Base-by-base conservation (phyloP, 2,113 vertebrate genomes). In the Pterocles gutturalis region DNA sequence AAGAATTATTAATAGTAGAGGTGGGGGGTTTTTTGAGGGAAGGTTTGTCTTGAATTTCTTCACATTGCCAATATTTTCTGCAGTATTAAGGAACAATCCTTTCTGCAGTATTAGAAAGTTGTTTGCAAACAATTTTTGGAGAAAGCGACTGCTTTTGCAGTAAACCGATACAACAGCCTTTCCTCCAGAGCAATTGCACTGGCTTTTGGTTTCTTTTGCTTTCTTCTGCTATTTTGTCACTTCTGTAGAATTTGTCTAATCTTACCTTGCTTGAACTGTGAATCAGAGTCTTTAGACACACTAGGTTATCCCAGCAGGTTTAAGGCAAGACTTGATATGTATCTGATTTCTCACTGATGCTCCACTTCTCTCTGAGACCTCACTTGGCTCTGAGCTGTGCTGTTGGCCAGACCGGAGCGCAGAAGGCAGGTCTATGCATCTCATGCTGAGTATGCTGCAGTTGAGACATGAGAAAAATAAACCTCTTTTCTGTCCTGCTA, bases 1-100 rank as follows among this genome's bases (percentile, higher is more conserved):
- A 53, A 43, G 38, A 57, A 28, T 76, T 91, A 5, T 75, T 87
- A 48, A 13, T 26, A 33, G 38, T 24, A 80, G 25, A 33, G 24
- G 17, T 2, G 4, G 60, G 60, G 18, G 5, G 0, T 4, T 55
- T 15, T 62, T 62, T 18, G 1, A 1, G 9, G 20, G 13, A 64
- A 86, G 9, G 12, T 67, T 92, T 83, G 24, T 83, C 34, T 85
- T 51, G 73, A 82, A 46, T 33, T 64, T 91, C 28, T 71, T 78
- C 53, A 64, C 14, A 4, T 67, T 85, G 34, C 20, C 17, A 15
- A 1, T 62, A 19, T 13, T 67, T 89, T 71, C 48, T 76, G 49
- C 14, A 21, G 22, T 55, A 33, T 53, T 29, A 18, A 15, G 69
- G 17, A 67, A 28, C 34, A 46, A 53, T 41, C 9, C 6, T 72